Percentiles rank a stretch among this genome's conserved stretches.
Evolutionary conservation across 2,113 vertebrate genomes (phyloP).

Genomic region (Etheostoma spectabile): DNA sequence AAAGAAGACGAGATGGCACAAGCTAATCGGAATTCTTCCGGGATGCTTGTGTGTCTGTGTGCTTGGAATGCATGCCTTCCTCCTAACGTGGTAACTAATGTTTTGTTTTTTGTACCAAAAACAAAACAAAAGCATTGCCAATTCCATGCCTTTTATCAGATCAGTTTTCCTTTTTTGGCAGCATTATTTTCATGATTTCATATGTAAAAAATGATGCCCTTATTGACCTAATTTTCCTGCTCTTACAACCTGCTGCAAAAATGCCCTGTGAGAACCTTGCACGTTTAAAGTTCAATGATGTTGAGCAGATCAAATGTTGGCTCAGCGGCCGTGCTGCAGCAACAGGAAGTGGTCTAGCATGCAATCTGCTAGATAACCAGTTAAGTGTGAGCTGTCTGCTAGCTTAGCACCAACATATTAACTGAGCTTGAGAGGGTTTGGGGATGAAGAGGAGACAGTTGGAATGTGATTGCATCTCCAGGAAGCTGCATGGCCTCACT

Average conservation of each 20-base stretch:
- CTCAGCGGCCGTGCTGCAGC: not conserved
- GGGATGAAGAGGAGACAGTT: constrained; percentile 20
- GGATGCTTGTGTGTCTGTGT: constrained; percentile 24
- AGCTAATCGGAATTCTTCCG: constrained; percentile 47
- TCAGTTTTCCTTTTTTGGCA: constrained; percentile 31
- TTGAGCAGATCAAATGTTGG: constrained; percentile 10
- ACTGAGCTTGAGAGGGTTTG: constrained; percentile 5
- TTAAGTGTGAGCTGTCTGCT: constrained; percentile 17
- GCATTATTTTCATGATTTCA: constrained; percentile 16
- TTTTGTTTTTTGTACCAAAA: constrained; percentile 36
- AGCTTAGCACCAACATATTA: not conserved
- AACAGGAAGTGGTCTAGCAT: constrained; percentile 66
- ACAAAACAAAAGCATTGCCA: not conserved
- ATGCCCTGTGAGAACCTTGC: not conserved
- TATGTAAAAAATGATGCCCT: not conserved
- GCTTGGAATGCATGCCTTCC: constrained; percentile 34
- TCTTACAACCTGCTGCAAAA: not conserved
- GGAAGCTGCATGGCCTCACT: constrained; percentile 56
- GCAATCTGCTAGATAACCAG: constrained; percentile 37
- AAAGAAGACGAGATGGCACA: constrained; percentile 72
- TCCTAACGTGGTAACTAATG: constrained; percentile 24
- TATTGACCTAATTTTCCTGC: not conserved
- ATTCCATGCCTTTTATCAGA: constrained; percentile 6
- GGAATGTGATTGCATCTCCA: constrained; percentile 62
- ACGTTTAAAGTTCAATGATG: constrained; percentile 2